These are phyloP conservation scores for Todus mexicanus DNA, from an alignment of 2,797 vertebrate genomes.

Conservation along the genomic window DNA sequence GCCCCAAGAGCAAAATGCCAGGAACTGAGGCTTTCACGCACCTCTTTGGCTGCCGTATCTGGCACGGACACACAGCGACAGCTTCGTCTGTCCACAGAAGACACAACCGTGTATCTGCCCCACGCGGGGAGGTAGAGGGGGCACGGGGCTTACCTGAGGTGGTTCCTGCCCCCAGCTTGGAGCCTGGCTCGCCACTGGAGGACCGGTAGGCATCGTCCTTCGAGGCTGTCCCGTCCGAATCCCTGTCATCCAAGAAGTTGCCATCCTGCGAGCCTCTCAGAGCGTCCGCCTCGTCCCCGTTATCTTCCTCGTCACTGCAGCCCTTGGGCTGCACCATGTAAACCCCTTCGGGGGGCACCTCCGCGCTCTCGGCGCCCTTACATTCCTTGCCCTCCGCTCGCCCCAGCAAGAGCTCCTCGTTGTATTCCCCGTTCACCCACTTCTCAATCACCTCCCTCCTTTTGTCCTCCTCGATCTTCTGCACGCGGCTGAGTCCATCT, in stretches of 20 bases:
- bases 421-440: constrained; percentile 98
- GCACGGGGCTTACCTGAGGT: constrained; percentile 69
- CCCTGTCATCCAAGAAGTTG: constrained; percentile 82
- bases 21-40: background rate
- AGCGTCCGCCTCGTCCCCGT: constrained; percentile 74
- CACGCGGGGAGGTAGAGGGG: accelerated
- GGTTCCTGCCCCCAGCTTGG: constrained; percentile 74
- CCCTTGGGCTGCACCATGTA: constrained; percentile 98
- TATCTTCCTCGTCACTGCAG: constrained; percentile 95
- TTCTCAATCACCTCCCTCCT: constrained; percentile 97
- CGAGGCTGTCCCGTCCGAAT: constrained; percentile 76
- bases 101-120: accelerated
- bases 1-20: background rate
- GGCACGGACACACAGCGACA: background rate
- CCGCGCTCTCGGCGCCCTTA: constrained; percentile 72
- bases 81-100: background rate
- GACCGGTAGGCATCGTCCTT: constrained; percentile 81
- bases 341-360: constrained; percentile 90
- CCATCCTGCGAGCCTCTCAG: constrained; percentile 77
- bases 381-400: constrained; percentile 72
- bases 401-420: constrained; percentile 80
- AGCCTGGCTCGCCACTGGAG: constrained; percentile 67
- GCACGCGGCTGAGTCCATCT: constrained; percentile 78
- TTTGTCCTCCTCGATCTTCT: constrained; percentile 94
- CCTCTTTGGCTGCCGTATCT: background rate